Conservation (phyloP, 1,140 invertebrate genomes). For the Bursaphelenchus mucronatus region DNA sequence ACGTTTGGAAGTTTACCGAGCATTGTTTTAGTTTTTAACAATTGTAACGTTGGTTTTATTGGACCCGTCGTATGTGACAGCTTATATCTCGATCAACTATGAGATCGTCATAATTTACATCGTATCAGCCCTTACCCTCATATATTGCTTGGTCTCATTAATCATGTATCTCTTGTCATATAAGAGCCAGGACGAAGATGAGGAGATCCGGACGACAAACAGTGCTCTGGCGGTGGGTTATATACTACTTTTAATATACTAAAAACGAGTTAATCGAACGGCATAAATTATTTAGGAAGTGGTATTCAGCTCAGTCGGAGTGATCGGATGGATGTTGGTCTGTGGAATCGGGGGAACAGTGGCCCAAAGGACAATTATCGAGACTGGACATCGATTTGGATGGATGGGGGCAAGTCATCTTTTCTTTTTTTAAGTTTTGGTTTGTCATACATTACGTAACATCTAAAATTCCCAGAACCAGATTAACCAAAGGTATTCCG, state of each 20-base stretch:
- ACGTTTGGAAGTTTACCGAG: background rate
- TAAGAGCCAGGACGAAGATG: constrained; percentile 12
- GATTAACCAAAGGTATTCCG: too few species aligned
- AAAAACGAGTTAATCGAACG: background rate
- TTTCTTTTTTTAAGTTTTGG: background rate
- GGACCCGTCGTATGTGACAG: constrained; percentile 46
- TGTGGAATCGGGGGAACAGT: constrained; percentile 48
- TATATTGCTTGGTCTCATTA: constrained; percentile 44
- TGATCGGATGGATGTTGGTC: constrained; percentile 52
- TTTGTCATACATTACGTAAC: too few species aligned
- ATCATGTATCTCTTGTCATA: constrained; percentile 25
- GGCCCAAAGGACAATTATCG: constrained; percentile 43
- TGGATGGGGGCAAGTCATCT: constrained; percentile 40
- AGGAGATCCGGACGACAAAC: constrained; percentile 25
- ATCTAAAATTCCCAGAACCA: too few species aligned
- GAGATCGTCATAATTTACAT: constrained; percentile 51
- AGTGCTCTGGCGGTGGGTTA: constrained; percentile 26
- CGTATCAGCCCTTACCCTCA: constrained; percentile 34
- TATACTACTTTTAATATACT: background rate
- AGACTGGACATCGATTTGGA: constrained; percentile 45
- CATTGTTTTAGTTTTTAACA: constrained; percentile 35
- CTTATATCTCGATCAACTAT: constrained; percentile 50
- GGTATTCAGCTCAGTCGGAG: constrained; percentile 41
- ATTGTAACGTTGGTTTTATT: constrained; percentile 42
- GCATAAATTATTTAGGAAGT: constrained; percentile 40